Conservation (phyloP, 2,797 vertebrate genomes). For the Euthynnus affinis region DNA sequence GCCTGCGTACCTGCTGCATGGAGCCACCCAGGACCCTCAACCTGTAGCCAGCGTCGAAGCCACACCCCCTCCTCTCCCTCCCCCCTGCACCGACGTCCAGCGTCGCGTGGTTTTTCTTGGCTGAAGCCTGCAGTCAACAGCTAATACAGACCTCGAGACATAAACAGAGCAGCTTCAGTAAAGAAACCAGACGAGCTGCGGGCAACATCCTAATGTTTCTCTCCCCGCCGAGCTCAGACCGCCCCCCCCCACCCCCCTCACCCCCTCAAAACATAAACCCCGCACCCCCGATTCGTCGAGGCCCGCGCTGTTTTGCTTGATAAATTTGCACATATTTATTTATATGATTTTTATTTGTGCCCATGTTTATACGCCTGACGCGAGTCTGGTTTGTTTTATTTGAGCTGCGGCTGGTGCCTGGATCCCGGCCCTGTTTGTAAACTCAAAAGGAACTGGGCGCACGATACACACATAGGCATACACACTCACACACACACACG, state of each 20-base stretch:
- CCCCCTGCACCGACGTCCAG: not conserved
- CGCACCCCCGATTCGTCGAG: conserved; percentile 41
- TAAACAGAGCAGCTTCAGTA: conserved; percentile 16
- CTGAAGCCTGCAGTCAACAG: not conserved
- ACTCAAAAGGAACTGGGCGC: conserved; percentile 19
- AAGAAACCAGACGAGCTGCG: conserved; percentile 17
- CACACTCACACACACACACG: conserved; percentile 21
- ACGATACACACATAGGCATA: not conserved
- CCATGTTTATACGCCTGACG: conserved; percentile 59
- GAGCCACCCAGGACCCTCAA: not conserved
- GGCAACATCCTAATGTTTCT: conserved; percentile 18
- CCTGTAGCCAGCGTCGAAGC: not conserved
- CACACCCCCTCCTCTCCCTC: not conserved
- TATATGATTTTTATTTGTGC: conserved; percentile 63
- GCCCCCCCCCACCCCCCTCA: conserved; percentile 4
- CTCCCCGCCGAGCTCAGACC: conserved; percentile 18
- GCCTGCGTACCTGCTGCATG: not conserved
- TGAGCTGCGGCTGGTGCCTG: conserved; percentile 64
- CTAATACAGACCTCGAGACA: conserved; percentile 5
- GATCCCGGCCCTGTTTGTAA: conserved; percentile 59
- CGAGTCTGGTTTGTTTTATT: conserved; percentile 67
- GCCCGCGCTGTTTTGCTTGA: conserved; percentile 48
- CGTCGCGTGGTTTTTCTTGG: not conserved
- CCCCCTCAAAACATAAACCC: conserved; percentile 23
- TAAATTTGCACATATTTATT: conserved; percentile 72